Evolutionary conservation across 2,113 vertebrate species (phyloP).

Genomic region (Hypomesus transpacificus): DNA sequence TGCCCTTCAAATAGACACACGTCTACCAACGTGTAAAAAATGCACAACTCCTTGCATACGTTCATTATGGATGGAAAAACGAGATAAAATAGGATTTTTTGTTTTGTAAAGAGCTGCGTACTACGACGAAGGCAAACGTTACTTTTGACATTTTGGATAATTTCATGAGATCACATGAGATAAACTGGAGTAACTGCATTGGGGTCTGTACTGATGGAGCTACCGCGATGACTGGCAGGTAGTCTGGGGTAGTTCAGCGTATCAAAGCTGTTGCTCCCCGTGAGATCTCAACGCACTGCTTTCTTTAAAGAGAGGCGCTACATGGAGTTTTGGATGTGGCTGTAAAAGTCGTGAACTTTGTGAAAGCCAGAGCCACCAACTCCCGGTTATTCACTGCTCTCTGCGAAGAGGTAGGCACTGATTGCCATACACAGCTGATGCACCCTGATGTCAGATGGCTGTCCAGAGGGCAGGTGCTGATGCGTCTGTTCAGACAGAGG

Average conservation of each 20-base stretch:
- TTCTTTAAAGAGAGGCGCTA: conserved; percentile 14
- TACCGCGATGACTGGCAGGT: background rate
- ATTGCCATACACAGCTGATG: conserved; percentile 13
- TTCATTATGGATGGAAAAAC: no score
- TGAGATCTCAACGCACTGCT: conserved; percentile 8
- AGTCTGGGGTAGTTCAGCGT: conserved; percentile 6
- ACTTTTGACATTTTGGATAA: background rate
- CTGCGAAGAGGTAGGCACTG: conserved; percentile 13
- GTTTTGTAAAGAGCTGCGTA: conserved; percentile 15
- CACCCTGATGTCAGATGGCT: conserved; percentile 22
- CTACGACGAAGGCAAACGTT: background rate
- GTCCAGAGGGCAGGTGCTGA: conserved; percentile 8
- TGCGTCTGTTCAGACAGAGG: conserved; percentile 13
- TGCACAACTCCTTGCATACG: conserved; percentile 33
- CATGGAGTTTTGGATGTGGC: conserved; percentile 17
- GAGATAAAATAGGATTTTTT: background rate
- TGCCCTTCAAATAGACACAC: no score
- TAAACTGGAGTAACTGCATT: conserved; percentile 3
- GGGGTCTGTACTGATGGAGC: conserved; percentile 5
- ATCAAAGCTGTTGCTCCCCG: conserved; percentile 9
- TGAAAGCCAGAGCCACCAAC: conserved; percentile 19
- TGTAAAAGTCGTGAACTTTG: conserved; percentile 21
- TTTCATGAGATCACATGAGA: background rate
- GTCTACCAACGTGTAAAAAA: conserved; percentile 24
- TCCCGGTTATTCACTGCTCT: conserved; percentile 21